Percentiles rank a stretch among this genome's conserved stretches.
Evolutionary conservation across 2,113 vertebrate species (phyloP).

Genomic region (Mungos mungo): DNA sequence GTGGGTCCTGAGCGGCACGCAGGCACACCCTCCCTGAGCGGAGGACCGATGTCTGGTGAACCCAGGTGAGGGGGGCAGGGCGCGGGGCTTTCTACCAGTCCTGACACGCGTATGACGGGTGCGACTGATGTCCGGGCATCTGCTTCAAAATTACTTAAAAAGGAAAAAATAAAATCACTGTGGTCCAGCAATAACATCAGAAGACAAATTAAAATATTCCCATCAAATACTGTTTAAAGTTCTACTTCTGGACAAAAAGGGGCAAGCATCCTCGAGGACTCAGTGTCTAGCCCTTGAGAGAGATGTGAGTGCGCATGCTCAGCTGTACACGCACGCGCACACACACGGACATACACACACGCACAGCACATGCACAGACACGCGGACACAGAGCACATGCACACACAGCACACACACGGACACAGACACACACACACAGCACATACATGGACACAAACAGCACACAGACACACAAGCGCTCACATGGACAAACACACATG

Average conservation of each 20-base stretch:
- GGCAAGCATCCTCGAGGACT: neutral
- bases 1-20: neutral
- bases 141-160: neutral
- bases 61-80: neutral
- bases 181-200: neutral
- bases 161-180: neutral
- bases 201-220: neutral
- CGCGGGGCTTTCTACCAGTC: neutral
- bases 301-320: neutral
- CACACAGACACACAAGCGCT: no score
- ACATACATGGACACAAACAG: neutral
- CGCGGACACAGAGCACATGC: neutral
- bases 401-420: neutral
- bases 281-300: neutral
- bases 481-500: no score
- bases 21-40: neutral
- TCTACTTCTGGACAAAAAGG: neutral
- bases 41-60: neutral
- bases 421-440: no score
- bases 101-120: neutral
- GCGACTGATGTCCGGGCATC: neutral
- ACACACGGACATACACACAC: no score
- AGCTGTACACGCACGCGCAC: fast-evolving
- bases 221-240: neutral
- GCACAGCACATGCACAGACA: no score